Conservation (phyloP, 2,888 invertebrate genomes). For the Magallana nippona region DNA sequence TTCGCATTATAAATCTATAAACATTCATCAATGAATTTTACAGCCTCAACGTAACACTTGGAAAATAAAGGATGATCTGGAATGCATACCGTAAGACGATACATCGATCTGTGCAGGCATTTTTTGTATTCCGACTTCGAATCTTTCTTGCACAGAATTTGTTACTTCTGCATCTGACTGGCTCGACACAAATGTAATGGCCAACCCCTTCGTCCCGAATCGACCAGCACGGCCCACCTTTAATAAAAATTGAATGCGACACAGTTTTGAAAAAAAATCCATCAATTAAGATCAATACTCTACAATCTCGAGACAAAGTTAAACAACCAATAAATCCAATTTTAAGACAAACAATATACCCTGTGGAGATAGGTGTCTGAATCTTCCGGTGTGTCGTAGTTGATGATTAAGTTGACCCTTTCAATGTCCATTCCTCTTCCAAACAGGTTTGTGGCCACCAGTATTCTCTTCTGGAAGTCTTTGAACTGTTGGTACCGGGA, state of each 20-base stretch:
- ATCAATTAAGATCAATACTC: no score
- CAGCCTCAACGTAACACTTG: no score
- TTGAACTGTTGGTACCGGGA: conserved; percentile 99
- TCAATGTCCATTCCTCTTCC: conserved; percentile 99
- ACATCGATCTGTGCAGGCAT: conserved; percentile 99
- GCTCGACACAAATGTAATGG: conserved; percentile 98
- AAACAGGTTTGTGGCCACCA: conserved; percentile 99
- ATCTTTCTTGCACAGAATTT: conserved; percentile 98
- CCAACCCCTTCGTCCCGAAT: conserved; percentile 98
- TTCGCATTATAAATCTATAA: no score
- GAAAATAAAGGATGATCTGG: no score
- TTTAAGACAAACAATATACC: conserved; percentile 74
- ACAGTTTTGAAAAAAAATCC: neutral
- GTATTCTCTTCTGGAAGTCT: conserved; percentile 98
- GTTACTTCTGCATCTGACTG: conserved; percentile 98
- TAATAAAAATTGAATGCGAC: neutral
- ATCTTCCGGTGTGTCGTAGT: conserved; percentile 99
- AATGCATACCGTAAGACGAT: conserved; percentile 89
- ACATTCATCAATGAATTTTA: no score
- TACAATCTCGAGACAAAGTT: no score
- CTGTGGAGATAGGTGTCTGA: conserved; percentile 99
- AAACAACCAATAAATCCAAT: no score
- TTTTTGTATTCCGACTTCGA: conserved; percentile 99
- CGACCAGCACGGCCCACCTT: conserved; percentile 93
- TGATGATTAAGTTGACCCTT: conserved; percentile 99